Base-by-base conservation (phyloP, 2,797 vertebrate species). In the Cirrhinus molitorella region DNA sequence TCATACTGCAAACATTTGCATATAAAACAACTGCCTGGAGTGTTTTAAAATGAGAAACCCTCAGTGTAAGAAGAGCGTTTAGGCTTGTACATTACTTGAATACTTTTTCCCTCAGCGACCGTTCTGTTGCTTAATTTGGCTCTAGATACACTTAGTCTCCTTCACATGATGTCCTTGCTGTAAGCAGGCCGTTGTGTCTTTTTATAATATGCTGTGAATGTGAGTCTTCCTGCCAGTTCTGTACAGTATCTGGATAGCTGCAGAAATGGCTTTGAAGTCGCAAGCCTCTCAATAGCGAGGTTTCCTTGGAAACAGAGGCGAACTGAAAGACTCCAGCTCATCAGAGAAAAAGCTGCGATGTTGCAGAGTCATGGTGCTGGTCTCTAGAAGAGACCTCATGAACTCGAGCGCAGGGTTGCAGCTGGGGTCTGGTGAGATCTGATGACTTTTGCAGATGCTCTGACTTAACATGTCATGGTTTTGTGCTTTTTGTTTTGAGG, bases 291-390 rank as follows among this genome's bases (percentile, higher is more conserved):
- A 57, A 14, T 45, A 67, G 67, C 25, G 2, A 14, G 71, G 90
- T 91, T 92, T 88, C 89, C 87, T 79, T 85, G 89, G 89, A 65
- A 90, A 90, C 87, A 28, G 79, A 80, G 71, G 73, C 71, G 61
- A 75, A 87, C 85, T 84, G 67, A 61, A 70, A 85, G 85, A 34
- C 83, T 78, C 63, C 5, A 17, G 51, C 76, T 49, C 55, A 83
- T 81, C 73, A 61, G 85, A 80, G 79, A 70, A 68, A 68, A 77
- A 34, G 25, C 49, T 66, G 65, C 34, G 21, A 14, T 59, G 37
- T 59, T 77, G 72, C 68, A 31, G 55, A 51, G 63, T 65, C 55
- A 51, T 45, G 37, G 13, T 67, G 45, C 45, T 23, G 66, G 37
- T 68, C 66, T 78, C 47, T 47, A 74, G 78, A 74, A 67, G 21